These are phyloP conservation scores for Hemibagrus guttatus DNA, from an alignment of 2,797 vertebrate species.

Conservation along the genomic window DNA sequence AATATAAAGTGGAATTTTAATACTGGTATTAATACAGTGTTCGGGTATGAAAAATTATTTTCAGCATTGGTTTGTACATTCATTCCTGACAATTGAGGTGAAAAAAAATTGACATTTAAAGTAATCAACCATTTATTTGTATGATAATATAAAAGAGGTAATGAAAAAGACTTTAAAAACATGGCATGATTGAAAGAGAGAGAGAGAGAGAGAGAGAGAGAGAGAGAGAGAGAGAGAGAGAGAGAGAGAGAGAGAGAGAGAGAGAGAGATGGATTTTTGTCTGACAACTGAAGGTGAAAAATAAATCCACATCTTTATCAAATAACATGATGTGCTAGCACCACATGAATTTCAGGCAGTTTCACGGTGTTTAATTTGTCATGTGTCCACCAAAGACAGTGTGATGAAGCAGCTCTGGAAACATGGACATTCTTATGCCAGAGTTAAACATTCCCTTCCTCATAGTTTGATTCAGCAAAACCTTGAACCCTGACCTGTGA, in stretches of 20 bases:
- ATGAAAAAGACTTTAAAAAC: neutral
- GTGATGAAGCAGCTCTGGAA: neutral
- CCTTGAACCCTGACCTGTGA: conserved; percentile 41
- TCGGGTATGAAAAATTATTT: neutral
- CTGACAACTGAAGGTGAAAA: neutral
- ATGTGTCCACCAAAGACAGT: neutral
- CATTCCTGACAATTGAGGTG: neutral
- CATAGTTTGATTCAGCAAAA: conserved; percentile 46
- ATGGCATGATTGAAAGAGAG: neutral
- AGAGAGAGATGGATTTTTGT: neutral
- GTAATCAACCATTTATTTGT: neutral
- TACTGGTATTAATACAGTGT: neutral
- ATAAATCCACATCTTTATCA: neutral
- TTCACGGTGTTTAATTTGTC: neutral
- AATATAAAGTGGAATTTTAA: neutral
- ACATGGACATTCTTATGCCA: conserved; percentile 33
- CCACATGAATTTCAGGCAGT: neutral
- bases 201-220: neutral
- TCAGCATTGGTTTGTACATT: neutral
- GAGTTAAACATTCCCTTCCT: conserved; percentile 35
- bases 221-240: neutral
- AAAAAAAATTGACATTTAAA: neutral
- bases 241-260: neutral
- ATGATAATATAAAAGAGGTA: neutral
- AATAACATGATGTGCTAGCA: neutral